Conservation (phyloP, 2,113 vertebrate genomes). For the Lycocorax pyrrhopterus region DNA sequence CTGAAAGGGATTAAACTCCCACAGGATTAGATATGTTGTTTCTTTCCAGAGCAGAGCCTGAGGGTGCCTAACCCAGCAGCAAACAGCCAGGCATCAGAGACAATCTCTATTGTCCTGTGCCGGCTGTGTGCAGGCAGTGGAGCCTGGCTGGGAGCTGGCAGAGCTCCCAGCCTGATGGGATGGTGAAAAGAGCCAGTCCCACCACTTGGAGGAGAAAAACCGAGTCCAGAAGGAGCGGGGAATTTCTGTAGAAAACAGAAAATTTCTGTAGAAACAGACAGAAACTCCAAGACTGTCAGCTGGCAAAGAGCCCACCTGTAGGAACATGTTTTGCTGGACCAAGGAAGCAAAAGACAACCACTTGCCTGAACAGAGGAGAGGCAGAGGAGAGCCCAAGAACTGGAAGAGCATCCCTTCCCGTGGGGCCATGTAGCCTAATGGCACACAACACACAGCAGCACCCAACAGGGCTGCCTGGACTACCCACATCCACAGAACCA, state of each 20-base stretch:
- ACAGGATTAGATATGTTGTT: neutral
- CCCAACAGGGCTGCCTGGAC: neutral
- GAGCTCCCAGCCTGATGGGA: neutral
- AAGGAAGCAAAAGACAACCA: neutral
- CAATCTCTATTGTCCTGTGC: neutral
- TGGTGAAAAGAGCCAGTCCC: neutral
- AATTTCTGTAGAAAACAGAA: neutral
- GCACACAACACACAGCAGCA: neutral
- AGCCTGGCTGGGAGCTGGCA: neutral
- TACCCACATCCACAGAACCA: neutral
- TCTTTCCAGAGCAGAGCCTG: neutral
- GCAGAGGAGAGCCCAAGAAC: neutral
- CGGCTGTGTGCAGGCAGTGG: neutral
- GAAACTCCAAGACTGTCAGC: neutral
- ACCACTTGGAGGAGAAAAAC: neutral
- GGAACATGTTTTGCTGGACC: neutral
- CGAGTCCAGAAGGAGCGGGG: neutral
- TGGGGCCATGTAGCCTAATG: fast-evolving
- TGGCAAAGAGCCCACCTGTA: neutral
- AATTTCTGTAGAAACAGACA: neutral
- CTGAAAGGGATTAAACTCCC: neutral
- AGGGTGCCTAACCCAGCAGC: neutral
- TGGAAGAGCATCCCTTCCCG: neutral
- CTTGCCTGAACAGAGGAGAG: neutral
- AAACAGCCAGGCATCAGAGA: neutral